Evolutionary conservation across 1,140 invertebrate species (phyloP).

Genomic region (Drosophila navojoa): DNA sequence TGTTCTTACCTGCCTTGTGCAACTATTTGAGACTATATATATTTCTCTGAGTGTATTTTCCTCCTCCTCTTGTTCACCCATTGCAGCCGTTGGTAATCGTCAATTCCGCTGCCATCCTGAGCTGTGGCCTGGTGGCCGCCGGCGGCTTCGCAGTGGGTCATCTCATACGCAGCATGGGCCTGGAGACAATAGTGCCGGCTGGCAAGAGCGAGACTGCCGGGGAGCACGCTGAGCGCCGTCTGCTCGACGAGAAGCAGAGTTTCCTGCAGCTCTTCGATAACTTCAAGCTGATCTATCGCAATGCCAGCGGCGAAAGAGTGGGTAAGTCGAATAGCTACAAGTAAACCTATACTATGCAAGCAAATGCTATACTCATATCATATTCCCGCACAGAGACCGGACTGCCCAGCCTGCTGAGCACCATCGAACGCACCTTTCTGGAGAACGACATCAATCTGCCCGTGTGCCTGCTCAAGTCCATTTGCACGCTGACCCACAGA

Average conservation of each 20-base stretch:
- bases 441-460: slow-evolving; percentile 64
- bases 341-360: no score
- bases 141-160: slow-evolving; percentile 57
- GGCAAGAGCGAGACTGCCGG: slow-evolving; percentile 8
- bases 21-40: no score
- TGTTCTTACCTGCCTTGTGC: no score
- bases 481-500: slow-evolving; percentile 54
- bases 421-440: slow-evolving; percentile 58
- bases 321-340: slow-evolving; percentile 38
- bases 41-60: background rate
- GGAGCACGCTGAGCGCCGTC: slow-evolving; percentile 23
- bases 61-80: no score
- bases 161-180: slow-evolving; percentile 59
- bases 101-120: slow-evolving; percentile 65
- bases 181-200: slow-evolving; percentile 51
- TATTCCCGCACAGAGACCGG: slow-evolving; percentile 45
- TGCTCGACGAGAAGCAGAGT: slow-evolving; percentile 29
- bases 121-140: slow-evolving; percentile 59
- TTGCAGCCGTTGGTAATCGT: slow-evolving; percentile 59
- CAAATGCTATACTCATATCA: background rate
- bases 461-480: slow-evolving; percentile 62
- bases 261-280: slow-evolving; percentile 55
- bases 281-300: slow-evolving; percentile 71
- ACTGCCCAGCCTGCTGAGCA: slow-evolving; percentile 50
- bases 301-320: slow-evolving; percentile 61